Base-by-base conservation (phyloP, 2,888 invertebrate species). In the Strigamia crassipes region DNA sequence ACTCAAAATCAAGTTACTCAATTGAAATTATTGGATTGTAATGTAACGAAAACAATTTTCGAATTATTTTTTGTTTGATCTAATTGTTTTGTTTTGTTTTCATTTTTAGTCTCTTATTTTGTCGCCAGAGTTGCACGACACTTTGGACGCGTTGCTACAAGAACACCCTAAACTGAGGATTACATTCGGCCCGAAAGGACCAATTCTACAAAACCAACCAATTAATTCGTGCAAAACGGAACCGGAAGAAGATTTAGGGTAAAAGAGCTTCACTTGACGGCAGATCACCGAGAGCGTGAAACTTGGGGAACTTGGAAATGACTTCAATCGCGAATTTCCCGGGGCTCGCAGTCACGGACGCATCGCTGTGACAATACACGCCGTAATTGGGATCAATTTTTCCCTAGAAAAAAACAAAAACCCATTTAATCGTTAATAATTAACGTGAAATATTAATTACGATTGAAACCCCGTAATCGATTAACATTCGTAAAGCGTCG, bases 61-160 rank as follows among this genome's bases (percentile, higher is more conserved):
- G 0, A 1, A 6, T 6, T 13, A 51, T 18, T 51, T 18, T 51
- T 18, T 51, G 51, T 38, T 9, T 6, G 10, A 6, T 2, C 8
- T 38, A 21, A 61, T n/a, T n/a, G 2, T 21, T 61, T 1, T 18
- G 9, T 41, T 79, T 13, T 12, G 1, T 21, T 42, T 42, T n/a
- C n/a, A n/a, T n/a, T 31, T 21, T n/a, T 18, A 79, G 79, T 79
- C 79, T 13, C 46, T 79, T 5, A 79, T 79, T 79, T 21, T 79
- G 42, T 42, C 79, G 13, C 41, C 79, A 12, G 79, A 79, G 13
- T 21, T 79, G 8, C 41, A 79, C 42, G 46, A 41, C 79, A 23
- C 15, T 0, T 18, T 79, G 42, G 46, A 79, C 12, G 8, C 18
- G 6, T 41, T 79, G 10, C 34, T 79, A n/a, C 79, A 27, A 27